These are phyloP conservation scores for Synanthedon myopaeformis DNA, from an alignment of 2,888 invertebrate species.

Conservation along the genomic window DNA sequence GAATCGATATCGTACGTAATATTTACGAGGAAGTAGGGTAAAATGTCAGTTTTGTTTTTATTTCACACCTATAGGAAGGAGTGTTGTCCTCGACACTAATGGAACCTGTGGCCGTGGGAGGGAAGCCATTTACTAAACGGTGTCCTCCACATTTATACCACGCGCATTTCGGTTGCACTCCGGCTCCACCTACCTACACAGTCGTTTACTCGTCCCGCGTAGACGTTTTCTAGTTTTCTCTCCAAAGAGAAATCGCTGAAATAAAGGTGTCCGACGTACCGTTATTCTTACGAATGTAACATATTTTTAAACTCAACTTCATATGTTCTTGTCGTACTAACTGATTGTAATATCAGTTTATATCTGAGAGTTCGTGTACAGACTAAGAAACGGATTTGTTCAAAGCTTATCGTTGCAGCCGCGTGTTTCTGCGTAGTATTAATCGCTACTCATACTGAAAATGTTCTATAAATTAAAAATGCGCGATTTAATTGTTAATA, in stretches of 20 bases:
- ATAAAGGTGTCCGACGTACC: no score
- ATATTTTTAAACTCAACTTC: no score
- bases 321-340: no score
- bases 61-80: not conserved
- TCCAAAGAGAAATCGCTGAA: not conserved
- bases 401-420: no score
- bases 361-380: no score
- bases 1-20: not conserved
- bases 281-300: no score
- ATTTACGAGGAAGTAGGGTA: not conserved
- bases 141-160: not conserved
- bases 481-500: no score
- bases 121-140: slow-evolving; percentile 1
- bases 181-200: not conserved
- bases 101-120: not conserved
- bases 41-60: not conserved
- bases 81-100: not conserved
- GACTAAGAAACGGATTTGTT: no score
- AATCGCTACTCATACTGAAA: no score
- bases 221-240: not conserved
- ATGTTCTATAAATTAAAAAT: no score
- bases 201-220: not conserved
- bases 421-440: no score
- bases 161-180: not conserved
- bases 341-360: no score